Evolutionary conservation across 2,797 vertebrate species (phyloP).

Genomic region (Sciurus carolinensis): DNA sequence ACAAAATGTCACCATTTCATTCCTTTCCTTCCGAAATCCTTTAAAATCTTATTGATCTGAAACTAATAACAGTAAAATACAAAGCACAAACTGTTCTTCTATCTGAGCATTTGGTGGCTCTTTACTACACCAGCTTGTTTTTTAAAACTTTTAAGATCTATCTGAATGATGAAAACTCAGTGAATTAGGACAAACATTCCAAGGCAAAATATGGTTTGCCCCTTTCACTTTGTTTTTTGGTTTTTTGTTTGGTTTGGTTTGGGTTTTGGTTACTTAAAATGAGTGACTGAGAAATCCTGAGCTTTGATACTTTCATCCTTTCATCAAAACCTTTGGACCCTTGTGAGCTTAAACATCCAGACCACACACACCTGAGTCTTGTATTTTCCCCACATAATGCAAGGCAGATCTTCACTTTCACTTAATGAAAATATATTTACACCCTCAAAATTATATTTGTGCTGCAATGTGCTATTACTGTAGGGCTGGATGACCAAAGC

Average conservation of each 20-base stretch:
- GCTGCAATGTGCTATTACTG: background rate
- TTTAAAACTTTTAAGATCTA: background rate
- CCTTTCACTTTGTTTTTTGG: background rate
- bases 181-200: background rate
- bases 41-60: background rate
- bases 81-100: slow-evolving; percentile 12
- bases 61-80: background rate
- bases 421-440: slow-evolving; percentile 1
- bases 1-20: slow-evolving; percentile 44
- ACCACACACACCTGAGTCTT: background rate
- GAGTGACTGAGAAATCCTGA: slow-evolving; percentile 4
- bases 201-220: background rate
- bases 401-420: background rate
- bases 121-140: background rate
- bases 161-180: background rate
- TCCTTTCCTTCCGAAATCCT: background rate
- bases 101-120: background rate
- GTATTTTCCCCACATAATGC: background rate
- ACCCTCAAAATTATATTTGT: background rate
- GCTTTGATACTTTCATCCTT: background rate
- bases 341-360: background rate
- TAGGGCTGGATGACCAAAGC: background rate
- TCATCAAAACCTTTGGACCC: background rate
- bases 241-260: background rate
- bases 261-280: slow-evolving; percentile 10